Evolutionary conservation across 2,797 vertebrate genomes (phyloP).

Genomic region (Amblyopsis hoosieri): DNA sequence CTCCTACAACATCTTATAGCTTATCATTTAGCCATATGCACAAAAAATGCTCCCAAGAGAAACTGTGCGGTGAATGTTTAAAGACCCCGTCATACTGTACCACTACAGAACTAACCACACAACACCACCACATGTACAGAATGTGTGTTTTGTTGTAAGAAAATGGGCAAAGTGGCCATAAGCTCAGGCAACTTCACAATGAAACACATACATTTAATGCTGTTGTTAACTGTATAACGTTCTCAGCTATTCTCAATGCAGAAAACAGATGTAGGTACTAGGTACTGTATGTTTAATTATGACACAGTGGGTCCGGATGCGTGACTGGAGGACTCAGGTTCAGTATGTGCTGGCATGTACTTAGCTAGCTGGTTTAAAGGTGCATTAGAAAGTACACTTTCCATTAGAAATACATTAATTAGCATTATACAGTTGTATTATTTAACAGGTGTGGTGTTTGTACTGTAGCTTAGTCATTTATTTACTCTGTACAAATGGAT

Average conservation of each 20-base stretch:
- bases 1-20: not conserved
- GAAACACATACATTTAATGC: not conserved
- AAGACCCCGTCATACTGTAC: constrained; percentile 5
- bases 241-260: constrained; percentile 16
- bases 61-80: constrained; percentile 5
- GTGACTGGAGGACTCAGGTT: not conserved
- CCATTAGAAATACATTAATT: too few species aligned
- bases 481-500: too few species aligned
- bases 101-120: constrained; percentile 15
- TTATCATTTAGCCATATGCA: constrained; percentile 15
- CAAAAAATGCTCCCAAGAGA: not conserved
- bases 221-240: constrained; percentile 17
- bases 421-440: too few species aligned
- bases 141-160: constrained; percentile 23
- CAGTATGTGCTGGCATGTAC: not conserved
- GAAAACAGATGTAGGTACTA: constrained; percentile 33
- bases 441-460: too few species aligned
- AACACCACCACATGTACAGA: constrained; percentile 31
- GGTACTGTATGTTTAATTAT: constrained; percentile 13
- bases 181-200: constrained; percentile 25
- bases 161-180: constrained; percentile 29
- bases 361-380: too few species aligned
- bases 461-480: too few species aligned
- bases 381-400: not conserved
- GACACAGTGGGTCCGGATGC: constrained; percentile 1